Evolutionary conservation across 2,113 vertebrate genomes (phyloP), one percentile per base, ranked within the genome.

Genomic region (Lampris megalopsis): DNA sequence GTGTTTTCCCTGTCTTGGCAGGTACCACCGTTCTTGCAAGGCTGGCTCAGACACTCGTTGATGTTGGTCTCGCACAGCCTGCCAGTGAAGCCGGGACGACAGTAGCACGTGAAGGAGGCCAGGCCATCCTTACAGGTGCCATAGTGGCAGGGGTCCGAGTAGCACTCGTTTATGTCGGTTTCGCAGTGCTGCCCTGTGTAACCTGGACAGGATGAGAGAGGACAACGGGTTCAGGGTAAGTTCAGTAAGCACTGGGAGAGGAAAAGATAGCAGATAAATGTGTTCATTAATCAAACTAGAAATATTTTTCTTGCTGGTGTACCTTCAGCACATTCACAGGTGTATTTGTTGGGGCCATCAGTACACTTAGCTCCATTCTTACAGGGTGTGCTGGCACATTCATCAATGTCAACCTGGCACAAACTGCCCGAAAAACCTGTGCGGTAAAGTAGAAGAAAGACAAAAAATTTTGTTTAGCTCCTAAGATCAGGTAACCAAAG

Each of bases 351-450:
- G 80, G 97, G 96, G 5, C 97, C 97, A 0, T 99, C 97, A 1
- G 96, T 92, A 3, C 98, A 99, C 84, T 96, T 97, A 68, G 97
- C 98, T 0, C 97, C 97, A 0, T 99, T 98, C 88, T 94, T 96
- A 86, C 98, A 99, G 0, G 98, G 98, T 0, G 97, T 99, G 86
- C 97, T 98, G 40, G 98, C 96, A 0, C 98, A 99, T 80, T 99
- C 98, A 0, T 99, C 97, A 41, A 97, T 95, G 6, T 99, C 97
- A 0, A 96, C 94, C 90, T 98, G 98, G 85, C 98, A 99, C 48
- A 97, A 89, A 85, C 85, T 94, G 24, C 97, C 98, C 0, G 94
- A 96, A 91, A 98, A 99, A 68, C 98, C 98, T 99, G 87, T 40
- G 13, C 67, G 13, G 56, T 59, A 53, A 45, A 63, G 43, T 6